A percentile compares a stretch with the other conserved stretches of the same genome.
These are phyloP conservation scores for Dolichotis patagonum DNA, from an alignment of 2,113 vertebrate genomes.

Conservation along the genomic window DNA sequence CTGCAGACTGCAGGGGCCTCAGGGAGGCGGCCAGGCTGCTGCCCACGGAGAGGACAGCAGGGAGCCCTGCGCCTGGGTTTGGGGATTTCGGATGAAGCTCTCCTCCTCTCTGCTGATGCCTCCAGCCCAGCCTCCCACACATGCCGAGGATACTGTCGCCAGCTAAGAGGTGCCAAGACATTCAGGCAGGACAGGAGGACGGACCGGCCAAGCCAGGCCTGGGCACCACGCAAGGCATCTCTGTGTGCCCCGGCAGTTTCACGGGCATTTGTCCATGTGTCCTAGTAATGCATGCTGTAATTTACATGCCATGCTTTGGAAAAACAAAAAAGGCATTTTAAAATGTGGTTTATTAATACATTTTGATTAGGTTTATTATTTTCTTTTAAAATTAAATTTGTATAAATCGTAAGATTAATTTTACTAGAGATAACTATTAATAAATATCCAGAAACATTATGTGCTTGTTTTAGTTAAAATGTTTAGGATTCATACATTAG, in stretches of 20 bases:
- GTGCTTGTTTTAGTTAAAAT: slow-evolving; percentile 32
- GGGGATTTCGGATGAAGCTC: not conserved
- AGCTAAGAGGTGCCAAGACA: not conserved
- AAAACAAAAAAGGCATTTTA: not conserved
- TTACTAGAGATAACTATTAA: slow-evolving; percentile 15
- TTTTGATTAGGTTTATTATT: not conserved
- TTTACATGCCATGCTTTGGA: not conserved
- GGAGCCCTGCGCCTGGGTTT: not conserved
- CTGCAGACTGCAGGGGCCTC: not conserved
- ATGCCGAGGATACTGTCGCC: slow-evolving; percentile 15
- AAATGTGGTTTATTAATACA: slow-evolving; percentile 6
- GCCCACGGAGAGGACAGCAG: not conserved
- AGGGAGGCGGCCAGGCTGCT: not conserved
- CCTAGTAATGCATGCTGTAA: not conserved
- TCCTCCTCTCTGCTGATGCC: not conserved
- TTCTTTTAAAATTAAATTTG: slow-evolving; percentile 53
- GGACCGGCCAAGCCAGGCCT: slow-evolving; percentile 30
- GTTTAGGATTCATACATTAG: not conserved
- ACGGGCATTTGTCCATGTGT: not conserved
- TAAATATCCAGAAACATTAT: slow-evolving; percentile 1
- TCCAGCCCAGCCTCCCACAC: not conserved
- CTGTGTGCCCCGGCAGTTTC: not conserved
- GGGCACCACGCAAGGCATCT: not conserved
- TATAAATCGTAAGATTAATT: not conserved
- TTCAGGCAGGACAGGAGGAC: not conserved